A percentile compares a stretch with the other conserved stretches of the same genome.
Evolutionary conservation across 2,888 invertebrate species (phyloP).

Genomic region (Zhengitettix transpicula): DNA sequence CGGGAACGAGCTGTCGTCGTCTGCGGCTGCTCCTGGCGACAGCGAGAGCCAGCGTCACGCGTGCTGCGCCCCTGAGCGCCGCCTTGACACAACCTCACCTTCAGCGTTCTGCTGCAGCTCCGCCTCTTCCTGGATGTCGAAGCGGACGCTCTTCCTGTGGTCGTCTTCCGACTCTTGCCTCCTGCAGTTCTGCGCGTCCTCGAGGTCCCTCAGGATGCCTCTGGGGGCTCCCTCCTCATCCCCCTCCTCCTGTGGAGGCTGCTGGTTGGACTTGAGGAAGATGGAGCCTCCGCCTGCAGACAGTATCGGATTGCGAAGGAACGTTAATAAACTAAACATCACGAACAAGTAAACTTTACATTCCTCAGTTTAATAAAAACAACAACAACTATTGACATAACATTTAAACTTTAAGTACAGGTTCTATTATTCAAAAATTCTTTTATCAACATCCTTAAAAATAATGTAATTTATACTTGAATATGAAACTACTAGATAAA

Average conservation of each 20-base stretch:
- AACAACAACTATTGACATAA: too few relatives aligned
- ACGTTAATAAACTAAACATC: too few relatives aligned
- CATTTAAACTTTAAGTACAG: too few relatives aligned
- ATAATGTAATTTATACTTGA: too few relatives aligned
- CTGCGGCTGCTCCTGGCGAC: background rate
- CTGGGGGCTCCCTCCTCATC: slow-evolving; percentile 14
- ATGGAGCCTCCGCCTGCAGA: slow-evolving; percentile 43
- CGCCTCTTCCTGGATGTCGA: slow-evolving; percentile 27
- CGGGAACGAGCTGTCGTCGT: background rate
- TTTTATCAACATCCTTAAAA: too few relatives aligned
- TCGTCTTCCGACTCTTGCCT: slow-evolving; percentile 46
- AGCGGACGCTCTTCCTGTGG: slow-evolving; percentile 51
- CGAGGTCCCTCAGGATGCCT: slow-evolving; percentile 16
- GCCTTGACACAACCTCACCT: background rate
- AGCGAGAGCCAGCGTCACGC: background rate
- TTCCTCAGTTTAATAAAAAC: too few relatives aligned
- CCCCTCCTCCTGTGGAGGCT: slow-evolving; percentile 9
- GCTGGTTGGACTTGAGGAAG: slow-evolving; percentile 40
- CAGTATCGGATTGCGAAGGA: too few relatives aligned
- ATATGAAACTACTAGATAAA: too few relatives aligned
- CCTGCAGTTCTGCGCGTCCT: slow-evolving; percentile 10
- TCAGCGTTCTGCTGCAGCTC: background rate
- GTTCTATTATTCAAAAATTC: too few relatives aligned
- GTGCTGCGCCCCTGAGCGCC: background rate
- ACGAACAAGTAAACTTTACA: too few relatives aligned